These are phyloP conservation scores for Chalcosyrphus nemorum DNA, from an alignment of 2,888 invertebrate genomes.

Conservation along the genomic window DNA sequence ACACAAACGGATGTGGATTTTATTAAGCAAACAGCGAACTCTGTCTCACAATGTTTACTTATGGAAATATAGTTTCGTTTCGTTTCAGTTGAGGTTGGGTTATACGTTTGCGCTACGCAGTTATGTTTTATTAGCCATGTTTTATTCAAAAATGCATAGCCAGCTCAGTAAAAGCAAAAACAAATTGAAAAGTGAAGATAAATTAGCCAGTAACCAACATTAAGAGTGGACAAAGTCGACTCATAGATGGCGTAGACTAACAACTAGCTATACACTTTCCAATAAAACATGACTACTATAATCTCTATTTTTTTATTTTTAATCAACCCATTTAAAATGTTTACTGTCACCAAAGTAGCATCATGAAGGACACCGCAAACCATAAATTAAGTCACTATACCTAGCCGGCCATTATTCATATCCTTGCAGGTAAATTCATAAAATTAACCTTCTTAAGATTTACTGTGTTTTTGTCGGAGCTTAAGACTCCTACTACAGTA, in stretches of 20 bases:
- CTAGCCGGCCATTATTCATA: not conserved
- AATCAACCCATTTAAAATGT: not conserved
- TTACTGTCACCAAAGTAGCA: not conserved
- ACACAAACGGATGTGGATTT: not conserved
- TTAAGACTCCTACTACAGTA: constrained; percentile 49
- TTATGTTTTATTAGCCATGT: not conserved
- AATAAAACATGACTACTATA: too few species aligned
- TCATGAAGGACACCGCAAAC: not conserved
- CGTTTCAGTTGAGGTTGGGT: not conserved
- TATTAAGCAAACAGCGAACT: not conserved
- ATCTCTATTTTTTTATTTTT: too few species aligned
- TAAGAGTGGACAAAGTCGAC: too few species aligned
- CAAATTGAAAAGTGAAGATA: too few species aligned
- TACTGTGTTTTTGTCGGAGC: not conserved
- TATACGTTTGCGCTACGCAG: not conserved
- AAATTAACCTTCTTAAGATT: not conserved
- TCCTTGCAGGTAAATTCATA: not conserved
- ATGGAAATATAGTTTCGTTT: too few species aligned
- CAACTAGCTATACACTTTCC: too few species aligned
- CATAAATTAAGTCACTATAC: not conserved
- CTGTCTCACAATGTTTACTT: not conserved
- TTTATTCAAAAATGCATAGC: too few species aligned
- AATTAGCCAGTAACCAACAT: too few species aligned
- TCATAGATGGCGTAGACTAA: too few species aligned
- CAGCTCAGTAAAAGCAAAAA: too few species aligned